Evolutionary conservation across 2,888 invertebrate genomes (phyloP), one percentile per base, ranked within the genome.

Genomic region (Anagyrus pseudococci): DNA sequence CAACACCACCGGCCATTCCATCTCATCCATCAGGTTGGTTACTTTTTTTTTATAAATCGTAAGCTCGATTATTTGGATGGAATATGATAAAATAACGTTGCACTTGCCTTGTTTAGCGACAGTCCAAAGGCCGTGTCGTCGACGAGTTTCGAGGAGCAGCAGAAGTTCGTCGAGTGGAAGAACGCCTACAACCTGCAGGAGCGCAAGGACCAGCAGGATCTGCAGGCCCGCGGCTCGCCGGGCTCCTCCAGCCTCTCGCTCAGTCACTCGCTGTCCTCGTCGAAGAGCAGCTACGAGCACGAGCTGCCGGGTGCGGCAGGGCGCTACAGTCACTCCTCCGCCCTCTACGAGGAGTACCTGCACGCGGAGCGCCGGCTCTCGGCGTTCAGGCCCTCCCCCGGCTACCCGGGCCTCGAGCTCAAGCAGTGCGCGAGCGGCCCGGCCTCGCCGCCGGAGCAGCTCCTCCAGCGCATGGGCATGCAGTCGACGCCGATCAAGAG

Each of bases 111-210:
- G 2, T 22, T 8, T 17, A 67, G 62, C n/a, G 66, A 64, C 13
- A 80, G 80, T 61, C 78, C 78, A 0, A 76, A 77, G 26, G 73
- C 71, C 58, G 60, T 65, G 55, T 62, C 66, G 23, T 59, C 62
- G 41, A 76, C 75, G 63, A 80, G 80, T 50, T 80, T 79, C 67
- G 80, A 80, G 56, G 80, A 81, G 15, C 81, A 79, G 59, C 70
- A 74, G 20, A 78, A 73, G 55, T 78, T 80, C 62, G 79, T 80
- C 58, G 80, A 81, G 56, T 78, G 80, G 78, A 80, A 80, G 67
- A 80, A 80, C 66, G 75, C 76, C 65, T 79, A 80, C 63, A 80
- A 79, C 47, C 54, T 73, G 13, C 68, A 75, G 13, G 72, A 75
- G 2, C 70, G 68, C 20, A 73, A 71, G 4, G 73, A 75, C 2